phyloP scores from a whole-genome alignment of 2,113 vertebrate genomes.

The Micronisus gabar region DNA sequence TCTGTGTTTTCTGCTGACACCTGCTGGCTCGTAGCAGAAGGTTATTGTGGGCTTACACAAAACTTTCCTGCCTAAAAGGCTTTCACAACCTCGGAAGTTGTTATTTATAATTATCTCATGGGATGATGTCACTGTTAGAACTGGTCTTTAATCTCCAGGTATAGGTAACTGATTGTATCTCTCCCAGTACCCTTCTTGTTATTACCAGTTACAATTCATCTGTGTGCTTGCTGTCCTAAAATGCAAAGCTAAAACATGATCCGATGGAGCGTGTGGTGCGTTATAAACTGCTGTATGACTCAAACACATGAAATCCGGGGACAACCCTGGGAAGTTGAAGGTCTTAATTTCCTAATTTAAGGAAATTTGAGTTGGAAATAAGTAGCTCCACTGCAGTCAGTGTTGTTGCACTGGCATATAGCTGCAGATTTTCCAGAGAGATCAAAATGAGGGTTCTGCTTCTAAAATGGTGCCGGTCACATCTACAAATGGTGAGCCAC shows the following conservation, averaged over 20 bases:
- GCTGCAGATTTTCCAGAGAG: not conserved
- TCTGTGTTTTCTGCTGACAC: not conserved
- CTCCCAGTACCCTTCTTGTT: not conserved
- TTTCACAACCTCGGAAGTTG: not conserved
- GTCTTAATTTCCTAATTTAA: not conserved
- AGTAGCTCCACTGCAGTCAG: not conserved
- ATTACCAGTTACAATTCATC: not conserved
- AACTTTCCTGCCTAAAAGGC: not conserved
- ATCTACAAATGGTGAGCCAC: not conserved
- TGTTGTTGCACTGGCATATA: not conserved
- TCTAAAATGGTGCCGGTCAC: not conserved
- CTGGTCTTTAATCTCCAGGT: not conserved
- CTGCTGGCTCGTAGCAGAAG: not conserved
- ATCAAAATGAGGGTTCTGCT: not conserved
- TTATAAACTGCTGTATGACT: not conserved
- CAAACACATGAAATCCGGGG: not conserved
- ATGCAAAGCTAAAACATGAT: not conserved
- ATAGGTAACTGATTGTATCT: not conserved
- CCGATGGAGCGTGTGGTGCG: accelerated
- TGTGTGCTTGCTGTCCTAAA: not conserved
- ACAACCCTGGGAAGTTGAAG: not conserved
- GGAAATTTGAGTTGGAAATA: not conserved
- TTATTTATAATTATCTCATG: not conserved
- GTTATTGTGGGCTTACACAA: too few relatives aligned
- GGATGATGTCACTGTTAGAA: not conserved